phyloP scores from a whole-genome alignment of 1,140 invertebrate species.

The Propsilocerus akamusi region DNA sequence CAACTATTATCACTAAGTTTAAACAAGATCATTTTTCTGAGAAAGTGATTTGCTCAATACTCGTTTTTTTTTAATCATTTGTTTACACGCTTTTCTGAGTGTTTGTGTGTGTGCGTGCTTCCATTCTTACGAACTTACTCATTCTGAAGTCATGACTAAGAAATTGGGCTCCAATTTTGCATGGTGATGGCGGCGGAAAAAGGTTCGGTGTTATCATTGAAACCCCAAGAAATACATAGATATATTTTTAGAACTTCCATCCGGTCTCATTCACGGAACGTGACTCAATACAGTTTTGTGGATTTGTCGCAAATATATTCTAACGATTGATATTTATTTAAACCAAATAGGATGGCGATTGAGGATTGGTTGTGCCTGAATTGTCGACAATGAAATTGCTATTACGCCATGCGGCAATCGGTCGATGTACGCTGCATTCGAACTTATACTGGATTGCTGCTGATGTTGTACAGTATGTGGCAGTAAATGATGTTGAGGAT shows the following conservation, averaged over 20 bases:
- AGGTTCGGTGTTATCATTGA: too few species aligned
- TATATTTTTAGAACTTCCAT: too few species aligned
- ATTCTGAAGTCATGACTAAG: too few species aligned
- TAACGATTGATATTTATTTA: too few species aligned
- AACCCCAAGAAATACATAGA: too few species aligned
- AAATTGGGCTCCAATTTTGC: too few species aligned
- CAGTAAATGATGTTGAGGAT: conserved; percentile 6
- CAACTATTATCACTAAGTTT: conserved; percentile 3
- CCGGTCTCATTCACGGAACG: too few species aligned
- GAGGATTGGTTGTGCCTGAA: neutral
- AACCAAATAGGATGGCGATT: neutral
- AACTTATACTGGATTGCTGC: neutral
- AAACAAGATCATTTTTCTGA: neutral
- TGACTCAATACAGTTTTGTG: too few species aligned
- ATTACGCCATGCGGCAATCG: neutral
- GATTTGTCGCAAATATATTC: too few species aligned
- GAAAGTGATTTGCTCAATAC: neutral
- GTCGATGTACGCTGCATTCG: neutral
- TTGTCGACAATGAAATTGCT: neutral
- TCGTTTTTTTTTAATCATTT: neutral
- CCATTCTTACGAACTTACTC: too few species aligned
- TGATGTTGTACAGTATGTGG: neutral
- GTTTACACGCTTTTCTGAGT: neutral
- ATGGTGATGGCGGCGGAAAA: too few species aligned
- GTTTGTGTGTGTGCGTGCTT: neutral